These are phyloP conservation scores for Nineta flava DNA, from an alignment of 2,888 invertebrate genomes.

Conservation along the genomic window DNA sequence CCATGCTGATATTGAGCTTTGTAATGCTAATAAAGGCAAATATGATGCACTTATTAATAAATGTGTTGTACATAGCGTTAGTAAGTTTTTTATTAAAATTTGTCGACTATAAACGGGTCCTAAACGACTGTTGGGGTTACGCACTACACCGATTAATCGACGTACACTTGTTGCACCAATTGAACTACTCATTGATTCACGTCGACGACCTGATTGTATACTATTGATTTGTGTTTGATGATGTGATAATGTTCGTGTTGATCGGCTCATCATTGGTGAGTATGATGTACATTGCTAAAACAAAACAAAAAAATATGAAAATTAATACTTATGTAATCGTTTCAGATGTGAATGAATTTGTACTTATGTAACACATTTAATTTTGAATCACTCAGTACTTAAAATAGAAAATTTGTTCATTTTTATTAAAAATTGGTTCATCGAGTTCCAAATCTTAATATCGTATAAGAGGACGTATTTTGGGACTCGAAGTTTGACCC, in stretches of 20 bases:
- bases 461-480: no score
- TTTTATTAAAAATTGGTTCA: no score
- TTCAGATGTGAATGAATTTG: background rate
- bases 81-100: slow-evolving; percentile 33
- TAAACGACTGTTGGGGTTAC: slow-evolving; percentile 13
- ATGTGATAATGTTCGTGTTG: slow-evolving; percentile 30
- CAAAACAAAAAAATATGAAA: slow-evolving; percentile 2
- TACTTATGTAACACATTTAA: background rate
- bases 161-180: slow-evolving; percentile 65
- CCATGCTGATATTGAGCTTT: slow-evolving; percentile 34
- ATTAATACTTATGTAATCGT: background rate
- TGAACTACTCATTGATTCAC: slow-evolving; percentile 55
- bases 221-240: slow-evolving; percentile 17
- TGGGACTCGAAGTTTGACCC: no score
- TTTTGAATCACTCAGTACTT: background rate
- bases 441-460: no score
- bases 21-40: slow-evolving; percentile 40
- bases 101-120: slow-evolving; percentile 33
- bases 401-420: no score
- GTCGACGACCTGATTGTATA: slow-evolving; percentile 23
- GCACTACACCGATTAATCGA: slow-evolving; percentile 45
- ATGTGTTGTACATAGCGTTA: slow-evolving; percentile 40
- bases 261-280: slow-evolving; percentile 41
- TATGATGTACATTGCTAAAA: slow-evolving; percentile 32
- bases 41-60: slow-evolving; percentile 47